A percentile compares a stretch with the other conserved stretches of the same genome.
Conservation (phyloP, 2,797 vertebrate genomes). For the Sebastes diploproa region DNA sequence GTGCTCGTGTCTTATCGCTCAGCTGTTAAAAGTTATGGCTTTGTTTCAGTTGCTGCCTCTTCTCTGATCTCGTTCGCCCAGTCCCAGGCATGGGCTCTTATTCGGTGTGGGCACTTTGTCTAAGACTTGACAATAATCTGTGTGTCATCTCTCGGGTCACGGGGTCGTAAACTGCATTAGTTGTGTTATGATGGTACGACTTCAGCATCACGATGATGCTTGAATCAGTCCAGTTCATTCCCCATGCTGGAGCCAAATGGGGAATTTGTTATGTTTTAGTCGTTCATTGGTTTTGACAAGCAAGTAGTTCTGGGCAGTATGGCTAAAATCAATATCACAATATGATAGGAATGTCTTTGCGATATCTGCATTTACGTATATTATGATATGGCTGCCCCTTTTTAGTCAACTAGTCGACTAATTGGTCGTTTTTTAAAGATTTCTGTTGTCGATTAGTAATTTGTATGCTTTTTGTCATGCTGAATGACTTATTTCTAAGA, state of each 20-base stretch:
- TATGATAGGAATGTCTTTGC: not conserved
- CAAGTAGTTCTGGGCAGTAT: not conserved
- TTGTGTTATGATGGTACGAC: not conserved
- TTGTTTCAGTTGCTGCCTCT: conserved; percentile 56
- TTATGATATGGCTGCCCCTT: not conserved
- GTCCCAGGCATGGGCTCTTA: conserved; percentile 25
- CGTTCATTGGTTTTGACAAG: not conserved
- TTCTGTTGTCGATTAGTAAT: too few relatives aligned
- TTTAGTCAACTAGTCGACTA: too few relatives aligned
- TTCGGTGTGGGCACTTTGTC: conserved; percentile 50
- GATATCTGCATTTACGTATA: not conserved
- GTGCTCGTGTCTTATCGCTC: conserved; percentile 73
- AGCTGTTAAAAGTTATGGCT: conserved; percentile 69
- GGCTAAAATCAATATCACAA: not conserved
- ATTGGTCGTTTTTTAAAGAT: too few relatives aligned
- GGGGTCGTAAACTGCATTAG: conserved; percentile 9
- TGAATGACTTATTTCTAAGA: too few relatives aligned
- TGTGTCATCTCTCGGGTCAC: conserved; percentile 21
- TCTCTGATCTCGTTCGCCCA: conserved; percentile 60
- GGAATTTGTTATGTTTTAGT: conserved; percentile 8
- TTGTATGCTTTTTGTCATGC: too few relatives aligned
- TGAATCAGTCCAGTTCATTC: not conserved
- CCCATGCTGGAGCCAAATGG: not conserved
- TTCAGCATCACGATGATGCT: not conserved
- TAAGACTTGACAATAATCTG: conserved; percentile 38